phyloP scores from a whole-genome alignment of 2,888 invertebrate species.

The Chalcis sispes region DNA sequence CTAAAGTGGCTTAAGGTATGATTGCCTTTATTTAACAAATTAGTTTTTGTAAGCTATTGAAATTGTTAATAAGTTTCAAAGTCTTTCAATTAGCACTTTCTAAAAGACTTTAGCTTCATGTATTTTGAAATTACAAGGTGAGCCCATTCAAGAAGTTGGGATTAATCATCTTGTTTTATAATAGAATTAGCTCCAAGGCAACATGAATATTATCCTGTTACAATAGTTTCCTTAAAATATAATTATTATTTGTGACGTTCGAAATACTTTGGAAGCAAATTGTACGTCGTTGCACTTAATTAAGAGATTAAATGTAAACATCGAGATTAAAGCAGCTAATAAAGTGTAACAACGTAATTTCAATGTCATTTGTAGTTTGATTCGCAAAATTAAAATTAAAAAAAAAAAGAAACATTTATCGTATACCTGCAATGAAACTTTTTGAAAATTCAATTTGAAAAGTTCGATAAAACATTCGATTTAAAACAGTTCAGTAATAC shows the following conservation, averaged over 20 bases:
- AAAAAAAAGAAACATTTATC: not conserved
- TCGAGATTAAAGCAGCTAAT: not conserved
- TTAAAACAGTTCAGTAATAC: not conserved
- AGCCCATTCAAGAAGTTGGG: slow-evolving; percentile 26
- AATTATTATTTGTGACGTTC: slow-evolving; percentile 1
- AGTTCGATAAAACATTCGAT: slow-evolving; percentile 3
- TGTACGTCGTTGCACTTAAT: not conserved
- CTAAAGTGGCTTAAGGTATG: no score
- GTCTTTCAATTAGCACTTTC: slow-evolving; percentile 21
- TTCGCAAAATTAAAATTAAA: no score
- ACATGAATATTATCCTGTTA: not conserved
- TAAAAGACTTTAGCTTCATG: slow-evolving; percentile 15
- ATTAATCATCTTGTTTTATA: slow-evolving; percentile 24
- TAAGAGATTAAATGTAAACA: not conserved
- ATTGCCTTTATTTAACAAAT: not conserved
- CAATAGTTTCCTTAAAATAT: not conserved
- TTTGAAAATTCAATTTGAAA: slow-evolving; percentile 21
- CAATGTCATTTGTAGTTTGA: no score
- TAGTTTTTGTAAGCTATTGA: not conserved
- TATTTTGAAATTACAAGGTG: slow-evolving; percentile 26
- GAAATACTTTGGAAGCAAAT: not conserved
- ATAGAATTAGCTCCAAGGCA: slow-evolving; percentile 27
- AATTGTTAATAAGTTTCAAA: slow-evolving; percentile 21
- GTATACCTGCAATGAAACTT: not conserved
- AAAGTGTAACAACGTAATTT: not conserved